Evolutionary conservation across 2,888 invertebrate species (phyloP).

Genomic region (Rhodophaea formosa): DNA sequence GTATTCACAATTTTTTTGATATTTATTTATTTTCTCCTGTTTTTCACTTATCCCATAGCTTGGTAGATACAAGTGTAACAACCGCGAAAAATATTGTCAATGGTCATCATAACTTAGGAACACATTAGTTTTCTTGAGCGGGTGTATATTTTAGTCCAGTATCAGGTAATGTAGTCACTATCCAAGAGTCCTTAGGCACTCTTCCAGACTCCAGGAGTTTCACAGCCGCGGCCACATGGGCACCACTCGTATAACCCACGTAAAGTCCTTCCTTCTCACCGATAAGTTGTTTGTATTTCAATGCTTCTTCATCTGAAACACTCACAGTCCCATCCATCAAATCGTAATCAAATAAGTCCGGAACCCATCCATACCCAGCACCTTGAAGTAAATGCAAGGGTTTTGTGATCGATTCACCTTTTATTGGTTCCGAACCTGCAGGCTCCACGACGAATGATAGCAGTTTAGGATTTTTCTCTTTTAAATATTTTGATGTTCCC

Average conservation of each 20-base stretch:
- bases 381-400: conserved; percentile 71
- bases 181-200: conserved; percentile 64
- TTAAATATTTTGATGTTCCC: conserved; percentile 64
- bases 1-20: no score
- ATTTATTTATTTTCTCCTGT: no score
- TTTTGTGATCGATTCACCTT: conserved; percentile 63
- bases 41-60: no score
- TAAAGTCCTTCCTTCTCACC: conserved; percentile 69
- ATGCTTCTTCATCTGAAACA: conserved; percentile 65
- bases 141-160: conserved; percentile 70
- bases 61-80: no score
- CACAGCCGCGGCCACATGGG: conserved; percentile 70
- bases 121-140: conserved; percentile 41
- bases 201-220: conserved; percentile 61
- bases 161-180: conserved; percentile 66
- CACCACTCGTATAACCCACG: conserved; percentile 72
- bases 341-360: conserved; percentile 63
- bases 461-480: conserved; percentile 60
- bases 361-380: conserved; percentile 69
- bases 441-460: conserved; percentile 67
- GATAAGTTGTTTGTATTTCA: conserved; percentile 56
- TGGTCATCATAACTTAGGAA: no score
- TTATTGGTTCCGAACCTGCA: conserved; percentile 64
- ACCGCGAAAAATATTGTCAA: no score
- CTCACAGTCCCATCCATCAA: conserved; percentile 63